A percentile compares a stretch with the other conserved stretches of the same genome.
phyloP scores from a whole-genome alignment of 2,113 vertebrate species.

The Macroglossus sobrinus region DNA sequence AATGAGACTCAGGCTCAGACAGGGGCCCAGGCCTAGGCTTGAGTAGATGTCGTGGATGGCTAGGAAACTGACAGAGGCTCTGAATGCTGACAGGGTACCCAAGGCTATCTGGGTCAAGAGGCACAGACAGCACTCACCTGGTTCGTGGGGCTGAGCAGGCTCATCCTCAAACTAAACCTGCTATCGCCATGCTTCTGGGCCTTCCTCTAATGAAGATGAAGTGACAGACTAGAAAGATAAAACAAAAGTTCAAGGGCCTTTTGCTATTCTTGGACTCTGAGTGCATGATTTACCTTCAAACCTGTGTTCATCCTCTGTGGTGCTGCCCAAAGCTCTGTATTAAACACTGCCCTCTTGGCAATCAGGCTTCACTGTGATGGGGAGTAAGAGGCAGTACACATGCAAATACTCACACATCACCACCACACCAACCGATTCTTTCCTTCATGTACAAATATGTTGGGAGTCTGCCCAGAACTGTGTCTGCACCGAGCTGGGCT shows the following conservation, averaged over 20 bases:
- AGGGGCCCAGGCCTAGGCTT: not conserved
- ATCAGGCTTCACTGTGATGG: not conserved
- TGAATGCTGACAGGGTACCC: fast-evolving
- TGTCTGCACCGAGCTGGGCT: not conserved
- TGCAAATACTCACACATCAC: not conserved
- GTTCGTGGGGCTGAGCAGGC: too few relatives aligned
- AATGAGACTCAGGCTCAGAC: not conserved
- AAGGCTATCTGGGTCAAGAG: not conserved
- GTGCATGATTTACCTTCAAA: not conserved
- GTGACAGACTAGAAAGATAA: not conserved
- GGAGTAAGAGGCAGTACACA: not conserved
- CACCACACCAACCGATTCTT: not conserved
- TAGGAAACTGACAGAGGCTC: not conserved
- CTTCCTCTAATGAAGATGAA: not conserved
- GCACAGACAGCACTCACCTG: not conserved
- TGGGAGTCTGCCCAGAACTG: not conserved
- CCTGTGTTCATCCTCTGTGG: not conserved
- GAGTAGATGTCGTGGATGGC: not conserved
- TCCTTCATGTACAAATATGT: fast-evolving
- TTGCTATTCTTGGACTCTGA: not conserved
- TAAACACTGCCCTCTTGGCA: not conserved
- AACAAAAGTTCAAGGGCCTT: not conserved
- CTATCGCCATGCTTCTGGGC: too few relatives aligned
- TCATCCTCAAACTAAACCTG: too few relatives aligned
- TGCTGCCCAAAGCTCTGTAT: not conserved